Evolutionary conservation across 2,888 invertebrate species (phyloP).

Genomic region (Polydrusus cervinus): DNA sequence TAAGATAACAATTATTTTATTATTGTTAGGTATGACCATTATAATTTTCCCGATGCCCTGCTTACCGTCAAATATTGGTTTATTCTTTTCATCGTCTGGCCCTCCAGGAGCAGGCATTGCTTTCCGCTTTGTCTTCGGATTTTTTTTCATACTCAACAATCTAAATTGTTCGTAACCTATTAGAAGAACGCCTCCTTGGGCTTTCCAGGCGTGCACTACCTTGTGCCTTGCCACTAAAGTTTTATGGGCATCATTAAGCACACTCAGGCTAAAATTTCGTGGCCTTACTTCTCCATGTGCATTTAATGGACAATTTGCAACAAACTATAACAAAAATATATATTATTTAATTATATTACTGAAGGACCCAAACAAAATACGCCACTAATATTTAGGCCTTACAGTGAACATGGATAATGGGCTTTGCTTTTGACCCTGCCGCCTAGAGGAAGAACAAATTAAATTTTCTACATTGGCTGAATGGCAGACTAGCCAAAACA

Average conservation of each 20-base stretch:
- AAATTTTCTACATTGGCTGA: no score
- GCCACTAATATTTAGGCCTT: no score
- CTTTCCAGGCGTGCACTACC: constrained; percentile 90
- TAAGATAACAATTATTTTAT: no score
- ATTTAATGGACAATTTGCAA: constrained; percentile 73
- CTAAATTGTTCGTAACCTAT: constrained; percentile 98
- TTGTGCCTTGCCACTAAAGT: constrained; percentile 90
- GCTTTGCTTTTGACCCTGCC: no score
- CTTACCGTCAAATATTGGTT: constrained; percentile 83
- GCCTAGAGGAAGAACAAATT: no score
- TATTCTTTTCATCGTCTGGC: constrained; percentile 78
- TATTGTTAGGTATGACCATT: no score
- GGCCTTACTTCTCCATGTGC: constrained; percentile 81
- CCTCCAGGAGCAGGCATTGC: constrained; percentile 71
- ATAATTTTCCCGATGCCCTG: no score
- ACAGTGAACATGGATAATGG: no score
- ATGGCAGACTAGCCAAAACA: no score
- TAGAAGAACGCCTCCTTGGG: constrained; percentile 92
- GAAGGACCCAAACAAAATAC: no score
- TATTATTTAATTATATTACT: neutral
- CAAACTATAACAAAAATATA: constrained; percentile 30
- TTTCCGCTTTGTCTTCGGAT: constrained; percentile 78
- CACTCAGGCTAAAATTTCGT: constrained; percentile 89
- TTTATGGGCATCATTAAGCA: constrained; percentile 96
- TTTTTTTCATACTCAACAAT: constrained; percentile 86